Evolutionary conservation across 2,888 invertebrate species (phyloP).

Genomic region (Oasisia sp.): DNA sequence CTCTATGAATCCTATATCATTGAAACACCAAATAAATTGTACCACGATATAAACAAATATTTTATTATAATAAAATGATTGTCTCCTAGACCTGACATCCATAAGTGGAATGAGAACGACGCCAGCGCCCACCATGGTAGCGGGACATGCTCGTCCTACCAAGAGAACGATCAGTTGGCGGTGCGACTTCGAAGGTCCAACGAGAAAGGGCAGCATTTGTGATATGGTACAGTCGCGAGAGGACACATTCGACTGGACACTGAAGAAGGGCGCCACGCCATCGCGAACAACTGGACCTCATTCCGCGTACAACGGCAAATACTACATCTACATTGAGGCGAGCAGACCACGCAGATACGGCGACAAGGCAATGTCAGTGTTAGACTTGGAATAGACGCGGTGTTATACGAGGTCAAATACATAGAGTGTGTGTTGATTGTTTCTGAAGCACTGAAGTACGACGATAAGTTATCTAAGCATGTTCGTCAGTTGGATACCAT

Average conservation of each 20-base stretch:
- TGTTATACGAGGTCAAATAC: background rate
- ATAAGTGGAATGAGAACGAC: background rate
- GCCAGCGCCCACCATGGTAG: background rate
- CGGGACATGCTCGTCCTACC: background rate
- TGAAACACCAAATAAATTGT: no score
- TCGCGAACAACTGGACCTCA: slow-evolving; percentile 26
- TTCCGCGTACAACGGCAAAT: slow-evolving; percentile 8
- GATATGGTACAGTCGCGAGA: background rate
- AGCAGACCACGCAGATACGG: slow-evolving; percentile 27
- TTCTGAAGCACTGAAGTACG: no score
- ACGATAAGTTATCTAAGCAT: no score
- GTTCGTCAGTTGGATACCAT: no score
- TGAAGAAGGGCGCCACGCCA: slow-evolving; percentile 8
- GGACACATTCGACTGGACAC: slow-evolving; percentile 32
- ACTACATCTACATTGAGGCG: slow-evolving; percentile 33
- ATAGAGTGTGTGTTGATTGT: no score
- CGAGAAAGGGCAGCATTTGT: background rate
- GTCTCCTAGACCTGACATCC: background rate
- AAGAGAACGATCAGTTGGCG: background rate
- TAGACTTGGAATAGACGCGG: background rate
- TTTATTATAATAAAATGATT: background rate
- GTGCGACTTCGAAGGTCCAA: background rate
- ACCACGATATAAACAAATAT: no score
- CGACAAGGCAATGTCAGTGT: slow-evolving; percentile 32
- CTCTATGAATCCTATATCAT: no score